Evolutionary conservation across 1,140 invertebrate species (phyloP).

Genomic region (Phymastichus coffea): DNA sequence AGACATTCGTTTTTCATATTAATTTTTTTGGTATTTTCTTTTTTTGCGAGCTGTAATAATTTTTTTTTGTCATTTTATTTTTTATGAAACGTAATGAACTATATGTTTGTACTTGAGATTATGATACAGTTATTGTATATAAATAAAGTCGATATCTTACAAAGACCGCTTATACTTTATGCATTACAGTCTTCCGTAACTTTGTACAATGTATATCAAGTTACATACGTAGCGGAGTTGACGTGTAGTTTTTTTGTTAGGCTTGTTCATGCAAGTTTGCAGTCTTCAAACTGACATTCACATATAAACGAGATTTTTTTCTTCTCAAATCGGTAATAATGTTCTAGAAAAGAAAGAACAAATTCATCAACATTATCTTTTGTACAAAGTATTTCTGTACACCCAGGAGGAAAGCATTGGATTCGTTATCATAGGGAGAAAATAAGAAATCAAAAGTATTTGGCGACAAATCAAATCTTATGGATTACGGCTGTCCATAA

Average conservation of each 20-base stretch:
- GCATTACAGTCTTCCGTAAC: constrained; percentile 48
- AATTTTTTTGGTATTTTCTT: background rate
- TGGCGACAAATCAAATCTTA: constrained; percentile 35
- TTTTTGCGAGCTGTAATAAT: constrained; percentile 32
- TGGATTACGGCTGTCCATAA: constrained; percentile 39
- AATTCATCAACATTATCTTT: constrained; percentile 37
- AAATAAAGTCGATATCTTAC: constrained; percentile 53
- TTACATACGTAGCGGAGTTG: constrained; percentile 46
- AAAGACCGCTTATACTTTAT: constrained; percentile 48
- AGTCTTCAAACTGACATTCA: constrained; percentile 38
- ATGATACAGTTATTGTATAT: constrained; percentile 53
- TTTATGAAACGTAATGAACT: constrained; percentile 53
- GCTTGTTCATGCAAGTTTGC: constrained; percentile 44
- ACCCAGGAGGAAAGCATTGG: constrained; percentile 40
- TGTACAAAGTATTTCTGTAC: constrained; percentile 41
- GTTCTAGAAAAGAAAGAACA: constrained; percentile 39
- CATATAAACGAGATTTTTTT: constrained; percentile 36
- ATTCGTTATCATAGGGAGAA: constrained; percentile 41
- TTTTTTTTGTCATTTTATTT: constrained; percentile 41
- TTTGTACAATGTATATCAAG: constrained; percentile 52
- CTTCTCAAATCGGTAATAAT: constrained; percentile 33
- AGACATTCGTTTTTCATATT: too few relatives aligned
- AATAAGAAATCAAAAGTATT: constrained; percentile 30
- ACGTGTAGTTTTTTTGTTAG: constrained; percentile 39
- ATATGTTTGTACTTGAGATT: constrained; percentile 54